Evolutionary conservation across 1,140 invertebrate species (phyloP).

Genomic region (Galleria mellonella): DNA sequence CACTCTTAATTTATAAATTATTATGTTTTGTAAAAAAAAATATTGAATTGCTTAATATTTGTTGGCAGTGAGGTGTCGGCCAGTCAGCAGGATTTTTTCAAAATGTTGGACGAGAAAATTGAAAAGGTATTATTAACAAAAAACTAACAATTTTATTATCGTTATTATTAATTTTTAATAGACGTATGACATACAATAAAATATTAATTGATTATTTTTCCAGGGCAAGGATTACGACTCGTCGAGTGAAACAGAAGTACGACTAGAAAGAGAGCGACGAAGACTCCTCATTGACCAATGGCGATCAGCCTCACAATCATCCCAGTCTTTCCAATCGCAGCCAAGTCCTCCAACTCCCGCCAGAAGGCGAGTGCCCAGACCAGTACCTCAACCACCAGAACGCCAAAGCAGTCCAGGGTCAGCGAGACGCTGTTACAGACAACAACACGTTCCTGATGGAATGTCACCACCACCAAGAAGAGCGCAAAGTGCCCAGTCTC

Average conservation of each 20-base stretch:
- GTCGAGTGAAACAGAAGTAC: conserved; percentile 78
- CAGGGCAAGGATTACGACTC: conserved; percentile 85
- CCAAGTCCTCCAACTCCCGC: conserved; percentile 56
- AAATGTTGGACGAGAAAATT: conserved; percentile 93
- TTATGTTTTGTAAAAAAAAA: no score
- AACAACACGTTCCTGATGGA: conserved; percentile 50
- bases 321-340: conserved; percentile 45
- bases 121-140: conserved; percentile 83
- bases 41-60: conserved; percentile 15
- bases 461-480: conserved; percentile 54
- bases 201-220: conserved; percentile 8
- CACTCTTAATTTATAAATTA: no score
- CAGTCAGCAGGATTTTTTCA: conserved; percentile 92
- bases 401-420: conserved; percentile 44
- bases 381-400: conserved; percentile 46
- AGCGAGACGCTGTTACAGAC: conserved; percentile 40
- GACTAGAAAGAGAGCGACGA: conserved; percentile 75
- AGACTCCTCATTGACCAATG: conserved; percentile 77
- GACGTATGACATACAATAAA: background rate
- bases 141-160: no score
- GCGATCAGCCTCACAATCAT: conserved; percentile 76
- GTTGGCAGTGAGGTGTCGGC: conserved; percentile 87
- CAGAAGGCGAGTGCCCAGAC: conserved; percentile 37
- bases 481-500: conserved; percentile 54
- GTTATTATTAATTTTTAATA: no score